Evolutionary conservation across 1,140 invertebrate genomes (phyloP).

Genomic region (Drosophila mojavensis): DNA sequence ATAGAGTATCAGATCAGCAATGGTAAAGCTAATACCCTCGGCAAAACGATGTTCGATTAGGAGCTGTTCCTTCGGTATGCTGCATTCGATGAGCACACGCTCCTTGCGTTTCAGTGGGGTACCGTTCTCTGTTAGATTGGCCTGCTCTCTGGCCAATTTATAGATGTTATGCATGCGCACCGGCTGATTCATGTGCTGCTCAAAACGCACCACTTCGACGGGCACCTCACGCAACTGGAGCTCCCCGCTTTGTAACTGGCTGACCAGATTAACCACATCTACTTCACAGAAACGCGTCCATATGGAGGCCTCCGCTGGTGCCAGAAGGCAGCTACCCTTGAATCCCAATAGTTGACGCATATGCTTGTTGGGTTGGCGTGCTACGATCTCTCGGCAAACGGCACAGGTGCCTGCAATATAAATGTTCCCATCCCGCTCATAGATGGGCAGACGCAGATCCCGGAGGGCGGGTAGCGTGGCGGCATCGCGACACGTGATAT

Average conservation of each 20-base stretch:
- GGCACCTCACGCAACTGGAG: conserved; percentile 84
- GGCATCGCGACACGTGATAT: conserved; percentile 69
- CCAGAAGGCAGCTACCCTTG: conserved; percentile 90
- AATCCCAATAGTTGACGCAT: conserved; percentile 89
- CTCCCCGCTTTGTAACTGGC: conserved; percentile 46
- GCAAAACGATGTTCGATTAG: conserved; percentile 90
- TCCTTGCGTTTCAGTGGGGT: conserved; percentile 57
- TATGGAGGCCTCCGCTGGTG: conserved; percentile 92
- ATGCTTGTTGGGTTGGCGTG: conserved; percentile 67
- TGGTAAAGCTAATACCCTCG: conserved; percentile 92
- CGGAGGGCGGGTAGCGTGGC: conserved; percentile 55
- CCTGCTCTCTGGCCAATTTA: conserved; percentile 87
- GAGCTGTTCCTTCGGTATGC: conserved; percentile 85
- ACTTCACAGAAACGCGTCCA: conserved; percentile 98
- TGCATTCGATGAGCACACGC: conserved; percentile 77
- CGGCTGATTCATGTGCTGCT: conserved; percentile 93
- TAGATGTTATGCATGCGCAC: conserved; percentile 94
- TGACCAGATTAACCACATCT: conserved; percentile 85
- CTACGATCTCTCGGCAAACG: conserved; percentile 88
- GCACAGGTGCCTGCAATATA: conserved; percentile 88
- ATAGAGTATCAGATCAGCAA: conserved; percentile 93
- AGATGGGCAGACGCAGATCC: conserved; percentile 71
- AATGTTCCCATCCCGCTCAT: conserved; percentile 85
- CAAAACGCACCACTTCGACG: conserved; percentile 89
- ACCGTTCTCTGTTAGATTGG: conserved; percentile 56